Evolutionary conservation across 2,797 vertebrate species (phyloP), one percentile per base, ranked within the genome.

Genomic region (Megaceryle alcyon): DNA sequence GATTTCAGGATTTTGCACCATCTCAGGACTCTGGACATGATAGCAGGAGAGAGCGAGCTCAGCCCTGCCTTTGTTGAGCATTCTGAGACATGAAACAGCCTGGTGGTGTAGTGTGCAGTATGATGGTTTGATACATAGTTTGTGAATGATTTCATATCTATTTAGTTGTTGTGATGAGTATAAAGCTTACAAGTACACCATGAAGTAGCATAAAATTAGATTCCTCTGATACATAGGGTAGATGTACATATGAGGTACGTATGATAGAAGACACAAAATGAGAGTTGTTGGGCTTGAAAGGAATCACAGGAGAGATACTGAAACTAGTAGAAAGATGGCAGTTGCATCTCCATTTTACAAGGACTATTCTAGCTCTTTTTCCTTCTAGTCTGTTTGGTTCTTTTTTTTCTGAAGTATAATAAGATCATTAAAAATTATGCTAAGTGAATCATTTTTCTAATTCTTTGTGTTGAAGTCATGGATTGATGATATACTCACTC

Each of bases 401-500:
- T 19, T 31, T 79, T 73, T 82, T 91, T 77, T 71, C 19, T 5
- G 1, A 75, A 88, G 14, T 61, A 16, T 25, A 56, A 16, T 28
- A 53, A 82, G n/a, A 46, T 35, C 44, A 61, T 76, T 88, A 86
- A 29, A 90, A 80, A 77, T 80, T 73, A 25, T 7, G 29, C 7
- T 15, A 44, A 80, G 53, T 56, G 43, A 88, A 66, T 77, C 0
- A 49, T 94, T 87, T 71, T 86, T 76, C 71, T 84, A 16, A 59
- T 66, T 71, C 60, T 82, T 69, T 71, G 31, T 76, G 28, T 61
- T 41, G 43, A 63, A 90, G 56, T 86, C 29, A 31, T 57, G 29
- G 81, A 92, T 64, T 96, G 75, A 81, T 91, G 56, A 66, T 88
- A 48, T 77, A 84, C 54, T 93, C 9, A 3, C 41, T 91, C 64